These are phyloP conservation scores for Isichthys henryi DNA, from an alignment of 2,113 vertebrate genomes.

Conservation along the genomic window DNA sequence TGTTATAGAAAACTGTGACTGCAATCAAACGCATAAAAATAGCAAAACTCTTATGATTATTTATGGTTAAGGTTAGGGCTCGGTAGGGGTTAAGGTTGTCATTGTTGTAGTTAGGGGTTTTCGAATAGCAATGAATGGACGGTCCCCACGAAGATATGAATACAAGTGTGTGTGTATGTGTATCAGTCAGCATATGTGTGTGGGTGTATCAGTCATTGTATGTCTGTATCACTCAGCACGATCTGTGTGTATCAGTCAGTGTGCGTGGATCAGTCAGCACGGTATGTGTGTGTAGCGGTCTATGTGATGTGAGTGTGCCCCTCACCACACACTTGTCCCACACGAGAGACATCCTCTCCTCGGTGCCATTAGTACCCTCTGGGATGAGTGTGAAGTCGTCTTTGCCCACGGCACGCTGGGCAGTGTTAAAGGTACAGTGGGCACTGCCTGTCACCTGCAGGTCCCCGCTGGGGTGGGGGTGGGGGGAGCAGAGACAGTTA, in stretches of 20 bases:
- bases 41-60: too few relatives aligned
- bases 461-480: constrained; percentile 70
- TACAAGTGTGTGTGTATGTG: neutral
- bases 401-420: constrained; percentile 95
- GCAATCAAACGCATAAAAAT: too few relatives aligned
- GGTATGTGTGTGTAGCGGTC: neutral
- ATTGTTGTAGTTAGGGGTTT: too few relatives aligned
- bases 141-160: too few relatives aligned
- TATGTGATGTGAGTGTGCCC: constrained; percentile 18
- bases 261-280: neutral
- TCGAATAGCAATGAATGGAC: too few relatives aligned
- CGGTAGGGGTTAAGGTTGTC: too few relatives aligned
- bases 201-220: too few relatives aligned
- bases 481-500: neutral
- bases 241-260: neutral
- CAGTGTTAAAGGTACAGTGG: constrained; percentile 93
- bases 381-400: constrained; percentile 96
- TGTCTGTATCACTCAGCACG: neutral
- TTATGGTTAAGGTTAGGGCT: too few relatives aligned
- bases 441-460: constrained; percentile 94
- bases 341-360: constrained; percentile 94
- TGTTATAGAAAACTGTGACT: too few relatives aligned
- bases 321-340: constrained; percentile 98
- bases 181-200: neutral
- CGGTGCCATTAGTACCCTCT: constrained; percentile 90